Evolutionary conservation across 2,113 vertebrate species (phyloP).

Genomic region (Psephotus haematonotus): DNA sequence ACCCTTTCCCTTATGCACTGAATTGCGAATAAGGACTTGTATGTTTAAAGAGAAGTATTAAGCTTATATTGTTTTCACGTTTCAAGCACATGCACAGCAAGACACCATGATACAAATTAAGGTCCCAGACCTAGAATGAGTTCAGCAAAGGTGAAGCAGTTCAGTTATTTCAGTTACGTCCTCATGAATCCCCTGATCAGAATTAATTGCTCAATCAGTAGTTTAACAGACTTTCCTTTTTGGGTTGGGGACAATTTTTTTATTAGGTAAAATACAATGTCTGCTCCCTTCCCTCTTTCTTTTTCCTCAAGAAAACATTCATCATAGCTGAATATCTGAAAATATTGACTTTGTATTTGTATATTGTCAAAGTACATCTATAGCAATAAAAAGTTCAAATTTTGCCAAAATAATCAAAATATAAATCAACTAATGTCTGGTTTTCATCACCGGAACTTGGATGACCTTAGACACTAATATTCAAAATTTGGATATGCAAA

Average conservation of each 20-base stretch:
- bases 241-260: background rate
- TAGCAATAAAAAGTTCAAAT: background rate
- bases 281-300: background rate
- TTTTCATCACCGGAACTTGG: background rate
- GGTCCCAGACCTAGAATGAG: background rate
- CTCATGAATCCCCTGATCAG: background rate
- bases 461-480: background rate
- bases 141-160: background rate
- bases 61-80: background rate
- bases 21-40: conserved; percentile 7
- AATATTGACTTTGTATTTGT: background rate
- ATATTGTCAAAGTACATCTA: background rate
- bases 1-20: background rate
- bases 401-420: background rate
- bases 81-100: background rate
- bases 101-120: background rate
- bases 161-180: background rate
- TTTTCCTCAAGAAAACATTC: background rate
- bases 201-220: background rate
- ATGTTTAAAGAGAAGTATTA: background rate
- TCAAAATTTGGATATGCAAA: background rate
- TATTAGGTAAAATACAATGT: background rate
- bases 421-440: background rate
- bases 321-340: background rate
- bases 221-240: background rate